Conservation (phyloP, 2,888 invertebrate species). For the Calliopum simillimum region DNA sequence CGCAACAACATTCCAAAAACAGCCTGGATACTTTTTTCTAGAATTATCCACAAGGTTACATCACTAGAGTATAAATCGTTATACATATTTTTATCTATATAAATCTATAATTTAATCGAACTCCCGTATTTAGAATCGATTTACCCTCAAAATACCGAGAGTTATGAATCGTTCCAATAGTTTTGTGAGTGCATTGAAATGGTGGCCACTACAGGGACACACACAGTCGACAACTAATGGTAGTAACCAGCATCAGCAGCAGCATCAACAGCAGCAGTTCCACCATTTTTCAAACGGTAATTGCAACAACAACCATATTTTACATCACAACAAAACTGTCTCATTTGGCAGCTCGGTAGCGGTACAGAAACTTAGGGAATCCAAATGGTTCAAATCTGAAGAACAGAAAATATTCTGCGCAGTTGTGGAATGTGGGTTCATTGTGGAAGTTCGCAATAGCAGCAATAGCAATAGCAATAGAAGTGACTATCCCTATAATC, state of each 20-base stretch:
- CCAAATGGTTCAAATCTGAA: conserved; percentile 80
- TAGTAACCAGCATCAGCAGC: conserved; percentile 42
- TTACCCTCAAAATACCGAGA: conserved; percentile 7
- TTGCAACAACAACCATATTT: conserved; percentile 47
- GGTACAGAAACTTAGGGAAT: conserved; percentile 78
- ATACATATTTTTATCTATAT: not conserved
- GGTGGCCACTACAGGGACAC: conserved; percentile 65
- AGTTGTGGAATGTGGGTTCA: conserved; percentile 79
- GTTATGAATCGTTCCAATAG: conserved; percentile 65
- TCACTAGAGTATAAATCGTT: too few relatives aligned
- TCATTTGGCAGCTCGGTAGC: conserved; percentile 76
- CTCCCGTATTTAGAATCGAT: not conserved
- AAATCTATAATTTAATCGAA: too few relatives aligned
- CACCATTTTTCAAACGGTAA: conserved; percentile 44
- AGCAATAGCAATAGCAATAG: conserved; percentile 44
- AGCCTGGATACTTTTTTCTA: not conserved
- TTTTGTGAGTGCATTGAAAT: conserved; percentile 65
- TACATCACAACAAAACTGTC: conserved; percentile 50
- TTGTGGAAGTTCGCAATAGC: conserved; percentile 73
- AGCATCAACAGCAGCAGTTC: conserved; percentile 48
- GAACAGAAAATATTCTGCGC: conserved; percentile 79
- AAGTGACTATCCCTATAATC: not conserved
- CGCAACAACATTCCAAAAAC: not conserved
- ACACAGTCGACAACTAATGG: conserved; percentile 50
- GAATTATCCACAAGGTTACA: conserved; percentile 16